phyloP scores from a whole-genome alignment of 2,888 invertebrate genomes.

The Dexiosoma caninum region DNA sequence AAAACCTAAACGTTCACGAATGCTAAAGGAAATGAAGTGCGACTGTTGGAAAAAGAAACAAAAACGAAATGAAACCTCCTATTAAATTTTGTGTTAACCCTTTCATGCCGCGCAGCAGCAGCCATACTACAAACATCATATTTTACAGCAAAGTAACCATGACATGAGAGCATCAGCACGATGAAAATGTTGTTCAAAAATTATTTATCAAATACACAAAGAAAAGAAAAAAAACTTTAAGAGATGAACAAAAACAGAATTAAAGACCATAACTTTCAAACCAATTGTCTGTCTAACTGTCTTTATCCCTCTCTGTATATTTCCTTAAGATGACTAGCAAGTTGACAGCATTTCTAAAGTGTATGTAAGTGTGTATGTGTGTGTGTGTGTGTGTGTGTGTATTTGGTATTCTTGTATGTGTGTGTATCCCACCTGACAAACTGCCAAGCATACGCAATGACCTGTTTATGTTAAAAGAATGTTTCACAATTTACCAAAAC shows the following conservation, averaged over 20 bases:
- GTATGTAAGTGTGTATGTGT: neutral
- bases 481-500: constrained; percentile 67
- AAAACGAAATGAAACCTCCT: neutral
- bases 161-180: constrained; percentile 25
- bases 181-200: neutral
- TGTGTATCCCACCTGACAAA: constrained; percentile 55
- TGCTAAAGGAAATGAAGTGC: neutral
- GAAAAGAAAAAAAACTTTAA: neutral
- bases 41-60: neutral
- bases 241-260: neutral
- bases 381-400: neutral
- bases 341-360: no score
- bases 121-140: neutral
- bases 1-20: neutral
- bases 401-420: neutral
- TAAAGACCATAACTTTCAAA: neutral
- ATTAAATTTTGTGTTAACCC: neutral
- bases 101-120: neutral
- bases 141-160: constrained; percentile 47
- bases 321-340: constrained; percentile 31
- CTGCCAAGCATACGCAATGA: constrained; percentile 65
- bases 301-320: neutral
- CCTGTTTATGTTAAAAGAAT: constrained; percentile 71
- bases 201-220: neutral
- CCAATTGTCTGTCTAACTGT: neutral